Base-by-base conservation (phyloP, 2,888 invertebrate species). In the Rotaria socialis region DNA sequence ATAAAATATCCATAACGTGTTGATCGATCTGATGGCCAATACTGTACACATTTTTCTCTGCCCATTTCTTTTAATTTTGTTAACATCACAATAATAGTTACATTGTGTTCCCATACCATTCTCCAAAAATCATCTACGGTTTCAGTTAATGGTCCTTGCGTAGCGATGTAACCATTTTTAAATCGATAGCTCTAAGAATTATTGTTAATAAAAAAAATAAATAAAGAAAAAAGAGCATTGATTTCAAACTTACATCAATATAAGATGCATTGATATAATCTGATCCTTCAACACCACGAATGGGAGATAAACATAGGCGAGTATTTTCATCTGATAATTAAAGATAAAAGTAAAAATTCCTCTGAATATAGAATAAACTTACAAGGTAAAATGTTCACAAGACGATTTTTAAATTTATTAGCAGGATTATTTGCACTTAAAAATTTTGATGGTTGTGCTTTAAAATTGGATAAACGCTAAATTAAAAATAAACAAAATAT, bases 91-190 rank as follows among this genome's bases (percentile, higher is more conserved):
- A 99, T 95, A 90, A 99, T 98, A 67, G 97, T 97, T 2, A 97
- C 97, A 91, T 99, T 98, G 91, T 98, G 97, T 91, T 99, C 98
- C 99, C 99, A 99, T 75, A 99, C 93, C 97, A 98, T 98, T 87
- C 98, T 93, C 99, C 99, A 99, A 91, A 99, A 96, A 91, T 99
- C 99, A 89, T 97, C 97, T 0, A 96, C 96, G 0, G 98, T 98
- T 90, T 98, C 96, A 85, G 94, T 90, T 87, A 98, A 92, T 0
- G 99, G 97, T 27, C 97, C 98, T 92, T 99, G 98, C 24, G 97
- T 93, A 10, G 97, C 98, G 88, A 99, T 96, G 91, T 99, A 99
- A 2, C 97, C 97, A 88, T 94, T 94, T 85, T 96, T 93, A 92
- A 96, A 91, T 84, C 91, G 89, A 88, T 92, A 92, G 85, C 92